phyloP scores from a whole-genome alignment of 1,140 invertebrate species.

The Drosophila prosaltans region DNA sequence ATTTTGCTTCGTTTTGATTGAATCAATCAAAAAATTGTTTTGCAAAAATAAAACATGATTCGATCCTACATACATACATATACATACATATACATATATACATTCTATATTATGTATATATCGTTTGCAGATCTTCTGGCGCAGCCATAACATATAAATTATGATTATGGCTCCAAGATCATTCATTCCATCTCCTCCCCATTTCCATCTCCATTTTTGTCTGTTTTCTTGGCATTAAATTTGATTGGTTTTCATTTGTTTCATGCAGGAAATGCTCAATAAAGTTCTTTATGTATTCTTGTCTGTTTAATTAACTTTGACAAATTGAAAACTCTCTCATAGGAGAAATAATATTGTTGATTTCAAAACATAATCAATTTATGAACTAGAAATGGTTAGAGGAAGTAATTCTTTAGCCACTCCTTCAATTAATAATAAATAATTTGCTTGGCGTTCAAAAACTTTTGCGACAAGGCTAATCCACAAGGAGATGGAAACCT shows the following conservation, averaged over 20 bases:
- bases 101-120: conserved; percentile 43
- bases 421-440: conserved; percentile 62
- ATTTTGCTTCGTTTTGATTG: conserved; percentile 75
- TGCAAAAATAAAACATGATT: conserved; percentile 10
- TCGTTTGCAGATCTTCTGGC: conserved; percentile 72
- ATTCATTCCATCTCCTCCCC: conserved; percentile 27
- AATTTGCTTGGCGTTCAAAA: conserved; percentile 51
- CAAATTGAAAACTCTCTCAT: conserved; percentile 46
- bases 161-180: conserved; percentile 61
- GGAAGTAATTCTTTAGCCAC: not conserved
- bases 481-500: conserved; percentile 52
- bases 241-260: conserved; percentile 67
- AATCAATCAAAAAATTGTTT: conserved; percentile 78
- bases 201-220: conserved; percentile 22
- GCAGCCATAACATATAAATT: conserved; percentile 75
- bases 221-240: conserved; percentile 43
- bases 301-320: conserved; percentile 59
- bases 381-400: conserved; percentile 12
- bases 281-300: conserved; percentile 44
- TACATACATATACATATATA: conserved; percentile 37
- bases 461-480: conserved; percentile 45
- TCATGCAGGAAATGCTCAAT: conserved; percentile 54
- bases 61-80: not conserved
- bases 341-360: conserved; percentile 28
- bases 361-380: conserved; percentile 42